Base-by-base conservation (phyloP, 1,140 invertebrate genomes). In the Lepeophtheirus salmonis region DNA sequence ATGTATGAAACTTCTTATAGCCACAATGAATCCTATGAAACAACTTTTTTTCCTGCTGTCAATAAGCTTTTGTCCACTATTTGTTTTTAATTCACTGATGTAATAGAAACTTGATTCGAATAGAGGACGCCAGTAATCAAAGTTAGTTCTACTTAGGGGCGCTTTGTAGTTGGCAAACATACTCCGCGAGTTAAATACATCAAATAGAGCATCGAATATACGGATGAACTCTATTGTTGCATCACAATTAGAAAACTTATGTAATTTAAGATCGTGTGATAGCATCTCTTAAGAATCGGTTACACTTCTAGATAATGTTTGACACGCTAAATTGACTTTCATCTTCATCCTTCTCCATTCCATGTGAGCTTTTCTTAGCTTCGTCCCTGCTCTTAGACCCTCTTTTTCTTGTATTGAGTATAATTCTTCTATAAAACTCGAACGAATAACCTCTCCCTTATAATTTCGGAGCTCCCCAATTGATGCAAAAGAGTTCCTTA, bases 141-240 rank as follows among this genome's bases (percentile, higher is more conserved):
- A 2, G 41, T 64, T 65, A 21, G 48, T 20, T 2, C 16, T 49
- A 10, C 52, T 25, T 13, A 65, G 20, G n/a, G 64, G 64, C 13
- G 57, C 50, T 64, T 65, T 65, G 20, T 18, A 49, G 17, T 16
- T 61, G 22, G 56, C 50, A 30, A 17, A 17, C 21, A 62, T n/a
- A 23, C 20, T 64, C 14, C 20, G 21, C 12, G 64, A 65, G 57
- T 65, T 65, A 26, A 63, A n/a, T 10, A 62, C 2, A 48, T 65
- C 64, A 64, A 65, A 64, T 0, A 65, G 17, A 17, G 48, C 18
- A 6, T 60, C 26, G 2, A 60, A 22, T 22, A 60, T 41, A 12
- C 57, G 57, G 23, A 52, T 60, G 48, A n/a, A n/a, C n/a, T n/a
- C n/a, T n/a, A 60, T 18, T 3, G 57, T 60, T 6, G 57, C 57